These are phyloP conservation scores for Neomorphus geoffroyi DNA, from an alignment of 2,797 vertebrate genomes.

Conservation along the genomic window DNA sequence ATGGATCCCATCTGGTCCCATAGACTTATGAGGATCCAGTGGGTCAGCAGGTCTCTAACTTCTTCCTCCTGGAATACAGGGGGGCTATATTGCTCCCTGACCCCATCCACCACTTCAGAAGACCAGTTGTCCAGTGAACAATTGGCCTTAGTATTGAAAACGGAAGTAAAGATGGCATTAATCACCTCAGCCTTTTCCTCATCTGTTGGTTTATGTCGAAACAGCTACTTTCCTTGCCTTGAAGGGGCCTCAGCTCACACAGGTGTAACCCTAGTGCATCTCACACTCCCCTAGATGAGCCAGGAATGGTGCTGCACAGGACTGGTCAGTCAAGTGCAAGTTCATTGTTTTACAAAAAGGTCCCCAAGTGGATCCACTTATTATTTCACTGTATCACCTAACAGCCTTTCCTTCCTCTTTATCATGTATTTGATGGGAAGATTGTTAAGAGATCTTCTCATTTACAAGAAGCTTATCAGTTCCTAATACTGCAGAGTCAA, in stretches of 20 bases:
- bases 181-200: too few species aligned
- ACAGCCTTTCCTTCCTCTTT: not conserved
- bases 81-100: too few species aligned
- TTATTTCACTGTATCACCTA: not conserved
- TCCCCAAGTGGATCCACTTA: not conserved
- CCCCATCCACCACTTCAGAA: too few species aligned
- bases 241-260: not conserved
- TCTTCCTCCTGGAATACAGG: too few species aligned
- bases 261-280: not conserved
- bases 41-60: too few species aligned
- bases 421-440: not conserved
- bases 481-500: not conserved
- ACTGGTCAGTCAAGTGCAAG: not conserved
- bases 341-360: not conserved
- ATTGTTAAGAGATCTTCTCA: not conserved
- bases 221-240: not conserved
- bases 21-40: too few species aligned
- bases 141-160: too few species aligned
- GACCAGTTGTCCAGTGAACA: too few species aligned
- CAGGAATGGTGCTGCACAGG: not conserved
- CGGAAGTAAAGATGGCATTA: too few species aligned
- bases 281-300: not conserved
- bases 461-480: not conserved
- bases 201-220: not conserved
- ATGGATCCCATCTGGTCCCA: too few species aligned